phyloP scores from a whole-genome alignment of 2,888 invertebrate species.

The Amitus sp. region DNA sequence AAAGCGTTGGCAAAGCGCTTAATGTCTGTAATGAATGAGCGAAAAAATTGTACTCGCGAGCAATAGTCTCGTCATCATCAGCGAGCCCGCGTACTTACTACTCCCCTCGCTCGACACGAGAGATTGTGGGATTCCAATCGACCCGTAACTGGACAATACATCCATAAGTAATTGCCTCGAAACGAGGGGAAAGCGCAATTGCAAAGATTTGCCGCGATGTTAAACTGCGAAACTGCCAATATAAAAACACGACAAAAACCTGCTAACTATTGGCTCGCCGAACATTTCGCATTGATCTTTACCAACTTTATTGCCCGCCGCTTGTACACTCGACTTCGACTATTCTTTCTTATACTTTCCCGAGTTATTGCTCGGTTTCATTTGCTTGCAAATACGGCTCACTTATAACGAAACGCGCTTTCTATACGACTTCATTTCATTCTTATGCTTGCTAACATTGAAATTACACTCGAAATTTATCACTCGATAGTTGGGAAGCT shows the following conservation, averaged over 20 bases:
- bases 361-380: constrained; percentile 25
- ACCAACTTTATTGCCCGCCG: constrained; percentile 32
- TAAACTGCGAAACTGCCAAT: constrained; percentile 35
- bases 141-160: constrained; percentile 37
- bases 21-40: constrained; percentile 35
- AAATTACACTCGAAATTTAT: too few relatives aligned
- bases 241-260: constrained; percentile 34
- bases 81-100: too few relatives aligned
- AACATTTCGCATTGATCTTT: constrained; percentile 38
- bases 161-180: constrained; percentile 35
- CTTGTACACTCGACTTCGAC: constrained; percentile 23
- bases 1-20: constrained; percentile 35
- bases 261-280: constrained; percentile 33
- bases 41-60: constrained; percentile 29
- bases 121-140: constrained; percentile 38
- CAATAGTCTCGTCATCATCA: constrained; percentile 32
- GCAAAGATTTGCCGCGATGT: constrained; percentile 36
- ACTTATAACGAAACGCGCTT: constrained; percentile 26
- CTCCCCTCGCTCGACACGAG: constrained; percentile 26
- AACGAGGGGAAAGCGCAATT: constrained; percentile 38
- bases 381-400: too few relatives aligned
- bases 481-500: too few relatives aligned
- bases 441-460: too few relatives aligned
- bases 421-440: constrained; percentile 32
- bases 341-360: constrained; percentile 26